Base-by-base conservation (phyloP, 2,113 vertebrate genomes). In the Tachysurus vachellii region DNA sequence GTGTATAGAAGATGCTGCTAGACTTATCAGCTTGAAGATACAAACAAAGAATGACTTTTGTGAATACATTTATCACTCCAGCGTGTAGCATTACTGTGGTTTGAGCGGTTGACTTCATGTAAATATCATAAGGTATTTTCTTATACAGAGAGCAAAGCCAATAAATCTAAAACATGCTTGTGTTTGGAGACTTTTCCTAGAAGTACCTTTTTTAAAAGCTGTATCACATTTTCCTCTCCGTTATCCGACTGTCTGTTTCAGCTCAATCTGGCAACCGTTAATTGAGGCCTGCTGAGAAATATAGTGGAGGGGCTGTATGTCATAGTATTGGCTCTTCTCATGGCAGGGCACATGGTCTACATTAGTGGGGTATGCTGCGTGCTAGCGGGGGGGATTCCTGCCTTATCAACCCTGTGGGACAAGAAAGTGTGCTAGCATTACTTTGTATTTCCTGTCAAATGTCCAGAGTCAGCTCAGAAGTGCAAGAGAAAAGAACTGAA, bases 331-430 rank as follows among this genome's bases (percentile, higher is more conserved):
- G 86, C 88, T 87, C 64, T 23, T 71, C 71, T 83, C 28, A n/a
- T 86, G 28, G 59, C 47, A 66, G 26, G n/a, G 77, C 87, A 88
- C 87, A 88, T 90, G 89, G 76, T 90, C 85, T 61, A 71, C 85
- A 90, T 90, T 90, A 90, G 70, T 82, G 82, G 80, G 87, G 87
- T 57, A 90, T 90, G 89, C 77, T 42, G 71, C 85, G 28, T 66
- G 56, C 83, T 79, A 70, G 54, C 36, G 28, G 83, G 89, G 89
- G 87, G 80, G 70, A 80, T 82, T 88, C 85, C 85, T 87, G 89
- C 56, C 81, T 85, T 85, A 88, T 87, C 85, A 75, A 54, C 64
- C 66, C 79, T 75, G 61, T 83, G 87, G 71, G 85, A 80, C 61
- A 13, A 42, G 19, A 86, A 77, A 56, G 59, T 79, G 73, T 57